These are phyloP conservation scores for Myopa tessellatipennis DNA, from an alignment of 2,888 invertebrate species.

Conservation along the genomic window DNA sequence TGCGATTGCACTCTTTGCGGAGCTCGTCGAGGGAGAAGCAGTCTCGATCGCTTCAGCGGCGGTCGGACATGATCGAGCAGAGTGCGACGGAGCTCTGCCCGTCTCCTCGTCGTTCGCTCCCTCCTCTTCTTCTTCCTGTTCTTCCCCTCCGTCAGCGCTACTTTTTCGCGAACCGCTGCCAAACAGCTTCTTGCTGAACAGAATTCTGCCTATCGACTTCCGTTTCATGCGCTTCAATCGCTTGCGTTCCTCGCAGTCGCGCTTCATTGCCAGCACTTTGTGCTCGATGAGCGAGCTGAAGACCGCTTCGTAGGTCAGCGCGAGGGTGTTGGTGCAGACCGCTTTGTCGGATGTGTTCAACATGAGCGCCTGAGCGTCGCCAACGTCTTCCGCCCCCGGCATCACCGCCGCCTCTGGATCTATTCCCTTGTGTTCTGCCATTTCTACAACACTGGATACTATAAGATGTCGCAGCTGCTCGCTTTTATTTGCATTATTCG, in stretches of 20 bases:
- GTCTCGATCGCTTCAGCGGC: conserved; percentile 51
- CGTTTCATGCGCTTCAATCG: conserved; percentile 64
- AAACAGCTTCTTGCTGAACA: conserved; percentile 64
- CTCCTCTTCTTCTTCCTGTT: background rate
- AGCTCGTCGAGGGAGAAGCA: conserved; percentile 49
- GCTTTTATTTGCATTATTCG: conserved; percentile 56
- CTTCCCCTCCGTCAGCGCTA: background rate
- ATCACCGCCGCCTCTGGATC: background rate
- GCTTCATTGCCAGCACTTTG: conserved; percentile 67
- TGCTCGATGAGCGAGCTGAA: conserved; percentile 66
- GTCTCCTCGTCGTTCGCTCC: conserved; percentile 38
- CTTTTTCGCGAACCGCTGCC: conserved; percentile 51
- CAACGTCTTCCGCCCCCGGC: background rate
- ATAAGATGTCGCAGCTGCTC: conserved; percentile 43
- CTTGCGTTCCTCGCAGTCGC: conserved; percentile 67
- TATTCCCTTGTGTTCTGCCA: conserved; percentile 9
- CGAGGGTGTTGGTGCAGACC: conserved; percentile 65
- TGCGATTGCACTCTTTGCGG: conserved; percentile 12
- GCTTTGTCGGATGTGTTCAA: conserved; percentile 65
- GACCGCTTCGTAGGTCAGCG: conserved; percentile 67
- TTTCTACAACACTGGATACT: conserved; percentile 40
- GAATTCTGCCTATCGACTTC: conserved; percentile 63
- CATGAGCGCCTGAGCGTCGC: conserved; percentile 42
- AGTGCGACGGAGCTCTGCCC: conserved; percentile 4
- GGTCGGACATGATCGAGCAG: too few relatives aligned